Base-by-base conservation (phyloP, 2,888 invertebrate species). In the Bembecia ichneumoniformis region DNA sequence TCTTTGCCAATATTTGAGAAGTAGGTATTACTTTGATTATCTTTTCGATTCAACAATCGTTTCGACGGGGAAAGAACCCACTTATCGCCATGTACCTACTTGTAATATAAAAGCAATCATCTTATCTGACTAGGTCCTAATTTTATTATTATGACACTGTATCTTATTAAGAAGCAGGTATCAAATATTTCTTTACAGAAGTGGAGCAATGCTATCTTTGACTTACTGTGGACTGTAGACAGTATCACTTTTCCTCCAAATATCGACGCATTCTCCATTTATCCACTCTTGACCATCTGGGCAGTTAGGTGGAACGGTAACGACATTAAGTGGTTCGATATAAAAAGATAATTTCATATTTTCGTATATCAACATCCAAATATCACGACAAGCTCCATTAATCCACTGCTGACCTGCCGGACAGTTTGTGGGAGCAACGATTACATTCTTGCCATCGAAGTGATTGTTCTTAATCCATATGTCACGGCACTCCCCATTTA, bases 401-500 rank as follows among this genome's bases (percentile, higher is more conserved):
- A 58, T 49, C 43, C 47, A 51, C 17, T 52, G 14, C 46, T 58
- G 57, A 0, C 57, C 58, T 7, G 43, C 2, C 2, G 54, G 55
- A 35, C 60, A 60, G 34, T 60, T 56, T 3, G 48, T 28, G 17
- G 55, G 55, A 13, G 53, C 55, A 4, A 48, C 52, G 1, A 56
- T 51, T 4, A 48, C 50, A 48, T 53, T 51, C 35, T 51, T 14
- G 13, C 44, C 11, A 9, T 47, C 45, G 3, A 28, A 15, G 9
- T 14, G 9, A n/a, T 40, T 11, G 34, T 10, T 20, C 9, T 15
- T 44, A n/a, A 20, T 51, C 56, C 56, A 56, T 4, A 57, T 28
- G 17, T 62, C 58, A 10, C 58, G 57, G 43, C 66, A 66, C 43
- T 50, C 47, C 5, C 64, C 64, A 50, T 65, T 64, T 3, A 64